Base-by-base conservation (phyloP, 2,113 vertebrate genomes). In the Excalfactoria chinensis region DNA sequence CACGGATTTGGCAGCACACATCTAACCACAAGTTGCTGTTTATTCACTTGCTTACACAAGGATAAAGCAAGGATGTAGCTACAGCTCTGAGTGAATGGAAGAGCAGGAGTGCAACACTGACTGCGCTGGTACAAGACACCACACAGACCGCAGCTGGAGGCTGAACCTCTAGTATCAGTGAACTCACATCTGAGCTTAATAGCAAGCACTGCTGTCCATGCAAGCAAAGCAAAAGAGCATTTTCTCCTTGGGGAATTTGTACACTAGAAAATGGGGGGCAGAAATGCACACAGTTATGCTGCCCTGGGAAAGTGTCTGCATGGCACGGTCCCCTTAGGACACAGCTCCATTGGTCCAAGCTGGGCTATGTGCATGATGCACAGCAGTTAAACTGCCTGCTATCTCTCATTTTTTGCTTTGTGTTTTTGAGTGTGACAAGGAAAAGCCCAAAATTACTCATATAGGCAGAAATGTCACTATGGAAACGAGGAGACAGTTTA, bases 401-500 rank as follows among this genome's bases (percentile, higher is more conserved):
- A 2, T 14, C 35, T 41, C 74, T 94, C 78, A 34, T 41, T 37
- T 37, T 82, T 34, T 63, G 49, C 73, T 78, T 68, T 43, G 59
- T 84, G 74, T 4, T 83, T 93, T 69, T 32, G 76, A 67, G 25
- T 75, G 78, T 51, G 58, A 88, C 62, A 67, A 58, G 41, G 20
- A 89, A 74, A 23, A 95, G 59, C 66, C 78, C 82, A 48, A 84
- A 84, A 88, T 91, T 81, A 70, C 89, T 96, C 89, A 68, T 53
- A 75, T 75, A 60, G 72, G 60, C 90, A 95, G 94, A 84, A 94
- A 90, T 92, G 93, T 97, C 92, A 89, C 96, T 96, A 96, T 96
- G 96, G 96, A 96, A 97, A 96, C 96, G 64, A 92, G 86, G 73
- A 94, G 70, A 14, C 15, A 66, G 81, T 87, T 94, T 89, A 82